These are phyloP conservation scores for Indicator indicator DNA, from an alignment of 2,113 vertebrate species.

Conservation along the genomic window DNA sequence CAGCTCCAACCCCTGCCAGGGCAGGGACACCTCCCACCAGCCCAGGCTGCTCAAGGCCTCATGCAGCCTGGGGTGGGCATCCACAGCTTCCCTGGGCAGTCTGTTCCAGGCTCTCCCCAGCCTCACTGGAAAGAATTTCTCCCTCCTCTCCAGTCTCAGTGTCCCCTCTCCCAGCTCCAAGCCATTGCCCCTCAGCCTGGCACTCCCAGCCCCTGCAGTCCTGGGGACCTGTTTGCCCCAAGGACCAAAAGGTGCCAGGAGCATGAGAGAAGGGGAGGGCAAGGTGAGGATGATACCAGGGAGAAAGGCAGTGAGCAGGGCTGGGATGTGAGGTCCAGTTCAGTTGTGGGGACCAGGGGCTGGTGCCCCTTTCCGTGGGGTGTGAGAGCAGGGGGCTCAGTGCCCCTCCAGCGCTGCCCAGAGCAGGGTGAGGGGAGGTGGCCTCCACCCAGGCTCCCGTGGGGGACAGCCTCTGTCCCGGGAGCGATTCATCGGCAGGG, in stretches of 20 bases:
- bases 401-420: rapidly evolving
- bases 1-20: no score
- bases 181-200: no score
- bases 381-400: rapidly evolving
- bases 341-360: background rate
- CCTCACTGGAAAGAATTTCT: no score
- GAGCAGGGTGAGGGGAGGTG: background rate
- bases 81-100: no score
- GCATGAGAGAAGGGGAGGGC: background rate
- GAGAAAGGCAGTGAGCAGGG: background rate
- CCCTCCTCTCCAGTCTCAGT: no score
- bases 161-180: no score
- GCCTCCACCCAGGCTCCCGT: rapidly evolving
- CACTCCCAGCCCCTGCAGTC: rapidly evolving
- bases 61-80: no score
- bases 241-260: rapidly evolving
- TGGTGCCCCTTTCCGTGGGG: background rate
- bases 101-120: no score
- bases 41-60: no score
- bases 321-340: background rate
- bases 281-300: background rate
- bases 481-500: rapidly evolving
- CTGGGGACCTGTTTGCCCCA: background rate
- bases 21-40: no score
- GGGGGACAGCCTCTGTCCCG: background rate